Evolutionary conservation across 2,797 vertebrate genomes (phyloP).

Genomic region (Neosalanx taihuensis): DNA sequence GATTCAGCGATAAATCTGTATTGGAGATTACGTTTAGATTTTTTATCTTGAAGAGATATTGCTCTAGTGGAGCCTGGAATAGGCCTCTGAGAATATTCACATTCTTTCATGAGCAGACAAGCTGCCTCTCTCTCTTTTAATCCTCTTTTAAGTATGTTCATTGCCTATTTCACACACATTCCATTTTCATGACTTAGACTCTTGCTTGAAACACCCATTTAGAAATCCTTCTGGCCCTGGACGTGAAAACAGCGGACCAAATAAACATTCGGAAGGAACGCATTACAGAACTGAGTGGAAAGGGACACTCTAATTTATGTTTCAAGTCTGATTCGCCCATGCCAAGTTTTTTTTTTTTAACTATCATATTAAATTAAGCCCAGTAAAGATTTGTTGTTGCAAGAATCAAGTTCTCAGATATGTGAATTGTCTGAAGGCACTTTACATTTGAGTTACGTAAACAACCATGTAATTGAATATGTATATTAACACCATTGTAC

Average conservation of each 20-base stretch:
- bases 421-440: background rate
- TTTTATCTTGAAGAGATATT: slow-evolving; percentile 49
- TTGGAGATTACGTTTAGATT: slow-evolving; percentile 59
- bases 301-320: slow-evolving; percentile 18
- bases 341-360: background rate
- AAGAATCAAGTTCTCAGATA: too few relatives aligned
- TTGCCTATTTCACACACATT: slow-evolving; percentile 63
- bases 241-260: slow-evolving; percentile 59
- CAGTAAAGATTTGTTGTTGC: too few relatives aligned
- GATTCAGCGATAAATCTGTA: slow-evolving; percentile 57
- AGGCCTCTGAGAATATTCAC: slow-evolving; percentile 48
- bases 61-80: slow-evolving; percentile 32
- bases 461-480: too few relatives aligned
- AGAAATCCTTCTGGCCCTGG: slow-evolving; percentile 57
- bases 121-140: slow-evolving; percentile 50
- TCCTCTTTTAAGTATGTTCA: slow-evolving; percentile 52
- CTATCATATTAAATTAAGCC: too few relatives aligned
- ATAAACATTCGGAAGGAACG: slow-evolving; percentile 33
- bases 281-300: slow-evolving; percentile 30
- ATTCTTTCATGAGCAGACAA: slow-evolving; percentile 54
- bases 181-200: slow-evolving; percentile 62
- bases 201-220: slow-evolving; percentile 60
- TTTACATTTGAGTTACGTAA: background rate
- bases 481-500: too few relatives aligned
- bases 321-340: background rate